phyloP scores from a whole-genome alignment of 53 echinoderm and acorn worm genomes.

The Patiria pectinifera region DNA sequence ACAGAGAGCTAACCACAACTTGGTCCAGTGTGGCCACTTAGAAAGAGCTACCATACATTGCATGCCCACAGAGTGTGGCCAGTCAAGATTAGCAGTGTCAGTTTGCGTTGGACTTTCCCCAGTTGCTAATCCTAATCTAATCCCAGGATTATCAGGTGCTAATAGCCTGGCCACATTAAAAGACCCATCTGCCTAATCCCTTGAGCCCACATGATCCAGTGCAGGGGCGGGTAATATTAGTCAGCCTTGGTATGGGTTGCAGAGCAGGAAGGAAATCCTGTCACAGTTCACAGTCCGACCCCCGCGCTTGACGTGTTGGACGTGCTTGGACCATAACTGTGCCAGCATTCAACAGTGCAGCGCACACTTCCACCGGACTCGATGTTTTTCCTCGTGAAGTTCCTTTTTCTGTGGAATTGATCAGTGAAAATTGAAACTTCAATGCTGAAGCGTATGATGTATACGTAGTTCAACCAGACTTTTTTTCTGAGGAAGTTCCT shows the following conservation, averaged over 20 bases:
- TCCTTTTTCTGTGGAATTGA: conserved; percentile 2
- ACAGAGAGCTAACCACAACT: too few species aligned
- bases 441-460: not conserved
- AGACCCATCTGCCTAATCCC: not conserved
- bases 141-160: not conserved
- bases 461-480: not conserved
- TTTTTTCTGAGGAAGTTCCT: conserved; percentile 2
- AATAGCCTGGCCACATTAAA: not conserved
- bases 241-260: not conserved
- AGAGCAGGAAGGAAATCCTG: not conserved
- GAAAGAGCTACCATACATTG: too few species aligned
- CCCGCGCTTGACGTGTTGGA: not conserved
- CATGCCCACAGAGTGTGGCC: not conserved
- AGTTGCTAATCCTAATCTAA: not conserved
- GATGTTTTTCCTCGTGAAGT: not conserved
- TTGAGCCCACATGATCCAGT: conserved; percentile 9
- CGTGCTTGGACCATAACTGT: not conserved
- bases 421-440: conserved; percentile 1
- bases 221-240: not conserved
- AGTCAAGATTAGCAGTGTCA: not conserved
- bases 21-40: too few species aligned
- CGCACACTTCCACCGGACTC: not conserved
- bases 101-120: not conserved
- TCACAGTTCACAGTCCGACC: conserved; percentile 17
- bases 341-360: not conserved